Evolutionary conservation across 2,888 invertebrate species (phyloP).

Genomic region (Xylocampa areola): DNA sequence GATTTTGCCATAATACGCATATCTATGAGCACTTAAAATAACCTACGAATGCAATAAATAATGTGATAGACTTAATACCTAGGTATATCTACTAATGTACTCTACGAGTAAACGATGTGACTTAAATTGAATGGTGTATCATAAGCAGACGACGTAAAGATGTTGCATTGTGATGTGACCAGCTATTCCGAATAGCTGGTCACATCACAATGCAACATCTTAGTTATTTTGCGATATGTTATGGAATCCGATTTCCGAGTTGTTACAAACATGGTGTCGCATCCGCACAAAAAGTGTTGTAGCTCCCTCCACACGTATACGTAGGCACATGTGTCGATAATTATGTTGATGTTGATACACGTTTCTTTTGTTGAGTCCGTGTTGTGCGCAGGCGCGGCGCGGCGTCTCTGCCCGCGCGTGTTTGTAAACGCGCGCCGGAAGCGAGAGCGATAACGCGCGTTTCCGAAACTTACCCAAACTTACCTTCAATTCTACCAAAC

Average conservation of each 20-base stretch:
- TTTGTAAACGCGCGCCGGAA: slow-evolving; percentile 55
- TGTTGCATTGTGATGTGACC: slow-evolving; percentile 15
- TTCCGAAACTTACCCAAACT: slow-evolving; percentile 3
- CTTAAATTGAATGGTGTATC: slow-evolving; percentile 5
- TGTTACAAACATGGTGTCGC: slow-evolving; percentile 35
- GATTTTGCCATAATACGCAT: too few relatives aligned
- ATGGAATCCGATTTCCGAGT: slow-evolving; percentile 43
- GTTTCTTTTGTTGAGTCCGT: slow-evolving; percentile 41
- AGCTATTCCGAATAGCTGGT: too few relatives aligned
- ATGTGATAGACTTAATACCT: not conserved
- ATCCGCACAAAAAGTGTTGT: slow-evolving; percentile 30
- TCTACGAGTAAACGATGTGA: not conserved
- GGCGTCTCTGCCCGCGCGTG: slow-evolving; percentile 16
- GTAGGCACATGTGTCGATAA: not conserved
- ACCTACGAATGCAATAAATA: too few relatives aligned
- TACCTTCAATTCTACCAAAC: slow-evolving; percentile 6
- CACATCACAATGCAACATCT: slow-evolving; percentile 16
- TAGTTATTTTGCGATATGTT: slow-evolving; percentile 20
- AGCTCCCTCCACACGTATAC: slow-evolving; percentile 6
- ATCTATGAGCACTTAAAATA: too few relatives aligned
- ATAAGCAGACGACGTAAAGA: slow-evolving; percentile 5
- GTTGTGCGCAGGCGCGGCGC: slow-evolving; percentile 13
- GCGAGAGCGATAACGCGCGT: slow-evolving; percentile 39
- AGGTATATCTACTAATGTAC: not conserved
- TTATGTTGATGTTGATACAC: slow-evolving; percentile 26